Evolutionary conservation across 1,140 invertebrate genomes (phyloP).

Genomic region (Pteromalus puparum): DNA sequence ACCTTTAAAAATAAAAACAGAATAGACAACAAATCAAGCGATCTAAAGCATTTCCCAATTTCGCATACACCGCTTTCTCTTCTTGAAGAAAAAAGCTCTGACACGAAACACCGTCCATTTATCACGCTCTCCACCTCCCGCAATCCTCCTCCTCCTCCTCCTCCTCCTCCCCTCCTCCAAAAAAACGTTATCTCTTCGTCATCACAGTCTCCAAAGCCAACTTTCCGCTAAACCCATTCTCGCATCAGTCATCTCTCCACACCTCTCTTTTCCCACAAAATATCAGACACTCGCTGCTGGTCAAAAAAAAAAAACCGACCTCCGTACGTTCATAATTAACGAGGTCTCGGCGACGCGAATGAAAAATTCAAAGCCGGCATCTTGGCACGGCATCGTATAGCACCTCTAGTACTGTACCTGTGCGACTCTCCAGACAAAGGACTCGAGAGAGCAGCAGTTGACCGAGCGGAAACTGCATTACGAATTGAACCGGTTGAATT

Average conservation of each 20-base stretch:
- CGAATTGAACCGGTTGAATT: constrained; percentile 42
- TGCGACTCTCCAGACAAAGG: constrained; percentile 30
- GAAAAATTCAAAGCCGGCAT: constrained; percentile 39
- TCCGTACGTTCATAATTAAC: constrained; percentile 23
- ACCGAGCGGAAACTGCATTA: constrained; percentile 23
- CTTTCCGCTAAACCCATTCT: too few relatives aligned
- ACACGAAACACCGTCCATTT: too few relatives aligned
- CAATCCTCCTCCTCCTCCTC: too few relatives aligned
- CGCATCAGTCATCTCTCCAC: background rate
- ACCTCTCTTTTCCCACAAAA: background rate
- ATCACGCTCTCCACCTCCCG: too few relatives aligned
- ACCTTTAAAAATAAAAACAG: too few relatives aligned
- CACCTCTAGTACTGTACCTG: background rate
- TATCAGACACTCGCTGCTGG: background rate
- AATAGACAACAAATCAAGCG: too few relatives aligned
- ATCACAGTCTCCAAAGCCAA: background rate
- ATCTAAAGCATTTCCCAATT: too few relatives aligned
- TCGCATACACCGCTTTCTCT: too few relatives aligned
- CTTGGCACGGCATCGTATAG: constrained; percentile 9
- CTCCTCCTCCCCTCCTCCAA: too few relatives aligned
- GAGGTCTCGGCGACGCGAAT: background rate
- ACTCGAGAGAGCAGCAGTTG: background rate
- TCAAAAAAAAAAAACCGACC: background rate
- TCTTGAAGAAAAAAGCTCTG: too few relatives aligned
- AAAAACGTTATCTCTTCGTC: too few relatives aligned